Evolutionary conservation across 2,797 vertebrate genomes (phyloP).

Genomic region (Taeniopygia guttata): DNA sequence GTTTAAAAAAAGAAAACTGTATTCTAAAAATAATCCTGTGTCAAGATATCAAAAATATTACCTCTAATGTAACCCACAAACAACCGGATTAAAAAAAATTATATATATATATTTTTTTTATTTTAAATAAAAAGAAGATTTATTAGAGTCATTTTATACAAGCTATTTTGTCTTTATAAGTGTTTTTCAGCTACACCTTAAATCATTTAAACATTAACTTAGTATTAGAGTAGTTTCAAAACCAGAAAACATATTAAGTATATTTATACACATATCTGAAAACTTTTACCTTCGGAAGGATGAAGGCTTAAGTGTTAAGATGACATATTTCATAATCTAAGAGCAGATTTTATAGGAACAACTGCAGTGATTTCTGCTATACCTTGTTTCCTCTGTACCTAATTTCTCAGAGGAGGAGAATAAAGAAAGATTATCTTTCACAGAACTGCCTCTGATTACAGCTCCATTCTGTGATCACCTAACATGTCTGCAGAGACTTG

Average conservation of each 20-base stretch:
- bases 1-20: not conserved
- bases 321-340: slow-evolving; percentile 20
- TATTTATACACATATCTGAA: slow-evolving; percentile 21
- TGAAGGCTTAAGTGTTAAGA: slow-evolving; percentile 21
- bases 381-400: slow-evolving; percentile 66
- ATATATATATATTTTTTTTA: not conserved
- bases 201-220: not conserved
- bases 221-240: not conserved
- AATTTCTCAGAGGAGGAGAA: slow-evolving; percentile 75
- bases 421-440: slow-evolving; percentile 81
- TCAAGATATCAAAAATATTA: not conserved
- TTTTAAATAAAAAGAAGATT: slow-evolving; percentile 31
- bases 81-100: not conserved
- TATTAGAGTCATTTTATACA: not conserved
- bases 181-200: not conserved
- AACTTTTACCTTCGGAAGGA: slow-evolving; percentile 15
- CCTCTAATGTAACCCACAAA: not conserved
- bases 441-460: slow-evolving; percentile 82
- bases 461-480: slow-evolving; percentile 79
- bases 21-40: not conserved
- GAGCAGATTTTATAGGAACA: slow-evolving; percentile 74
- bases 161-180: not conserved
- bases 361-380: slow-evolving; percentile 68
- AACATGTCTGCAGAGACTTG: slow-evolving; percentile 74
- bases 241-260: not conserved